Evolutionary conservation across 2,888 invertebrate species (phyloP), one percentile per base, ranked within the genome.

Genomic region (Drosophila anomalipes): DNA sequence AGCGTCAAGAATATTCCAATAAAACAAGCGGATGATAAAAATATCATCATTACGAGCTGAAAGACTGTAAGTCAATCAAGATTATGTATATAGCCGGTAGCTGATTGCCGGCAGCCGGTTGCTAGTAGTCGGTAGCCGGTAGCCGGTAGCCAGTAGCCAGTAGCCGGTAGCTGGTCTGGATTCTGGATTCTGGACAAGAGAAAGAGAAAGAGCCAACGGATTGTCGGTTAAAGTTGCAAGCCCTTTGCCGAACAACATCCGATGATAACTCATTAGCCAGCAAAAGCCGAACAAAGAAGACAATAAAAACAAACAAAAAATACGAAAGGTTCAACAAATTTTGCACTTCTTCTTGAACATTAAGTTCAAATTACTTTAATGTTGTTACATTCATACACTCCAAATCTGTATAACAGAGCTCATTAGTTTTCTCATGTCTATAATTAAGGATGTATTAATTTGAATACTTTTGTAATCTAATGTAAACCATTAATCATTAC

Each of bases 21-120:
- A 82, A 83, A 83, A 72, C 81, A 72, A 86, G 74, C 89, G 87
- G 89, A 86, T 87, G 85, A 84, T 84, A 75, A 82, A 86, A 83
- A 85, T 86, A 81, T 81, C 89, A 83, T 84, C 74, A 79, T 81
- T 81, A 82, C 54, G 54, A 70, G 60, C 69, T 44, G 70, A 79
- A 82, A 73, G 84, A 66, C 59, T 54, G 70, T 79, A 74, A 86
- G 85, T 89, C 87, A 74, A 86, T 86, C 89, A 79, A 86, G 82
- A 86, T 81, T 75, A 76, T 65, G 37, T 59, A 41, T 35, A 16
- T 33, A 9, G 28, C 26, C 47, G 47, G 19, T 58, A 28, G 37
- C 30, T 26, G 49, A 51, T 32, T 49, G 53, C 57, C 52, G 57
- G 59, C 68, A 77, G 71, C 70, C 28, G 39, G 81, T 44, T 19